These are phyloP conservation scores for Neopipo cinnamomea DNA, from an alignment of 2,113 vertebrate genomes.

Conservation along the genomic window DNA sequence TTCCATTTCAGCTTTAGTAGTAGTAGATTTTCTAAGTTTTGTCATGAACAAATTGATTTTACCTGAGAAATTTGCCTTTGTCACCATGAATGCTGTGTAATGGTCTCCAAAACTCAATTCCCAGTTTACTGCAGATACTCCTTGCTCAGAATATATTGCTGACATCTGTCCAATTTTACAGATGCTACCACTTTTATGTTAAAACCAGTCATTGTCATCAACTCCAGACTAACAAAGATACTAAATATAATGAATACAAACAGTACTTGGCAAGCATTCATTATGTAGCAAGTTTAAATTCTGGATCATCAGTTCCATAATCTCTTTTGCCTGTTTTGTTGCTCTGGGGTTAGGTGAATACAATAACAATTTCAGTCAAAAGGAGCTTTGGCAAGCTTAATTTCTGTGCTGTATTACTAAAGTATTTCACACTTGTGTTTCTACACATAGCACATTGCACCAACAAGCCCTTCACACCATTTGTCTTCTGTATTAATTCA, in stretches of 20 bases:
- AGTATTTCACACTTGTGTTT: not conserved
- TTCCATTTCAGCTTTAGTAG: not conserved
- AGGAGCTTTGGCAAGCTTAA: not conserved
- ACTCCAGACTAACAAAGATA: not conserved
- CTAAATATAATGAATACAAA: not conserved
- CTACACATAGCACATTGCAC: fast-evolving
- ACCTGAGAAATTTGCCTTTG: not conserved
- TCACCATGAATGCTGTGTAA: not conserved
- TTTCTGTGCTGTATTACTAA: not conserved
- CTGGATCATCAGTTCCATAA: not conserved
- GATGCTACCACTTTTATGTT: not conserved
- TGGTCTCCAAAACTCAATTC: not conserved
- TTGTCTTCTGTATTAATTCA: not conserved
- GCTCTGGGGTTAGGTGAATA: not conserved
- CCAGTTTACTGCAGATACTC: not conserved
- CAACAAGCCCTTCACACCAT: not conserved
- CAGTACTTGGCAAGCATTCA: not conserved
- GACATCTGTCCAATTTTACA: not conserved
- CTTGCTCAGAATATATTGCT: not conserved
- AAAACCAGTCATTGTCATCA: not conserved
- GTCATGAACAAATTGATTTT: not conserved
- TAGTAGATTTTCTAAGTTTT: not conserved
- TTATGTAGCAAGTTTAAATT: not conserved
- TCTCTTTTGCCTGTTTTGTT: not conserved
- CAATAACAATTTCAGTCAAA: not conserved